These are phyloP conservation scores for Hirundo rustica DNA, from an alignment of 2,797 vertebrate species.

Conservation along the genomic window DNA sequence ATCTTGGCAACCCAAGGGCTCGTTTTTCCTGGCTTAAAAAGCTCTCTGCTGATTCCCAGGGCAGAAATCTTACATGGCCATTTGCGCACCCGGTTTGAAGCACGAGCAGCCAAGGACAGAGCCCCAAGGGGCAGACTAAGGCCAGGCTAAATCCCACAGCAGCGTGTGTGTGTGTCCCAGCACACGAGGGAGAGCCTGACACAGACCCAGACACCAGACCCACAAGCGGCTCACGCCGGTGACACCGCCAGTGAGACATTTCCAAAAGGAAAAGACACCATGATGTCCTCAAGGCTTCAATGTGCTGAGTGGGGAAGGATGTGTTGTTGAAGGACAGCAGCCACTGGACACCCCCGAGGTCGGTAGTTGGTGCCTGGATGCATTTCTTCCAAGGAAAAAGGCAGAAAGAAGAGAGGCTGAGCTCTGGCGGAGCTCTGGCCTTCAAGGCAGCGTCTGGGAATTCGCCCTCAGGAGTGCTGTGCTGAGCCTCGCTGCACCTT, in stretches of 20 bases:
- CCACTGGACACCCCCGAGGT: background rate
- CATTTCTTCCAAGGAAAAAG: background rate
- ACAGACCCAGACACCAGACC: background rate
- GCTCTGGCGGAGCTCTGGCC: background rate
- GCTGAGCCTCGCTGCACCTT: background rate
- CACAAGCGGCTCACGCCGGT: accelerated
- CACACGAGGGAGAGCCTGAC: accelerated
- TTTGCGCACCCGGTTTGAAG: background rate
- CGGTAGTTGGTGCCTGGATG: background rate
- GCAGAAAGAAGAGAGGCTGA: background rate
- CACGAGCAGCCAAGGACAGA: background rate
- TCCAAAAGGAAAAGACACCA: background rate
- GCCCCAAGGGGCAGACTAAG: background rate
- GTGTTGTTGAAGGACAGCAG: background rate
- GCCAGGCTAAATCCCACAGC: background rate
- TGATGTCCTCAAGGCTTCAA: background rate
- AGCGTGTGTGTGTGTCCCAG: accelerated
- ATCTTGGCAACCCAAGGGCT: slow-evolving; percentile 33
- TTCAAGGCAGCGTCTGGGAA: background rate
- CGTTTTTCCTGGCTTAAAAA: background rate
- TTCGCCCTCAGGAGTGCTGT: background rate
- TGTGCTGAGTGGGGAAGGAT: background rate
- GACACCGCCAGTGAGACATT: background rate
- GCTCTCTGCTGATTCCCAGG: background rate
- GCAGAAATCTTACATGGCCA: background rate